Evolutionary conservation across 2,888 invertebrate genomes (phyloP).

Genomic region (Drosophila merina): DNA sequence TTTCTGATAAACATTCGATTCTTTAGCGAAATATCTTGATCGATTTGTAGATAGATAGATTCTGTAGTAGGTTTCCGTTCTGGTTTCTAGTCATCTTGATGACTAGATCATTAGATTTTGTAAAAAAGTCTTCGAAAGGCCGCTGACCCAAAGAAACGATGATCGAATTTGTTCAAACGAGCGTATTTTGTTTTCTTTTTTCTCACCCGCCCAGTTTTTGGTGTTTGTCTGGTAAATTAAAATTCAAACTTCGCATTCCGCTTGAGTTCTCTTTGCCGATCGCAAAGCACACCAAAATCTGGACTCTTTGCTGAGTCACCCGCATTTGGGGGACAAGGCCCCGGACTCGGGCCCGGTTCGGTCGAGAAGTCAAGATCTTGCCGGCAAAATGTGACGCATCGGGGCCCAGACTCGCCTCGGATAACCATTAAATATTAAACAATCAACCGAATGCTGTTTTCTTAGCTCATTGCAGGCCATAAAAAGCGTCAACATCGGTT

Average conservation of each 20-base stretch:
- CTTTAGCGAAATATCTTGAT: neutral
- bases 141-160: constrained; percentile 34
- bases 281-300: constrained; percentile 17
- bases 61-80: neutral
- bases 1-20: neutral
- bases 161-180: constrained; percentile 24
- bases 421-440: constrained; percentile 34
- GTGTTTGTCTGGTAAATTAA: constrained; percentile 16
- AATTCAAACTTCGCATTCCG: constrained; percentile 25
- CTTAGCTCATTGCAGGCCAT: constrained; percentile 30
- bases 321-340: constrained; percentile 24
- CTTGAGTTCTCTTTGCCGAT: neutral
- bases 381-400: constrained; percentile 31
- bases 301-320: constrained; percentile 32
- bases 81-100: neutral
- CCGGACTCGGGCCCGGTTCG: neutral
- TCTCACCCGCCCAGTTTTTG: constrained; percentile 9
- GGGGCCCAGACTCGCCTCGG: constrained; percentile 30
- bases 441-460: constrained; percentile 31
- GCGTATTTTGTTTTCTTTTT: constrained; percentile 20
- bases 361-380: constrained; percentile 20
- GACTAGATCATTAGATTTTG: constrained; percentile 6
- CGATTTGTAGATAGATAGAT: too few relatives aligned
- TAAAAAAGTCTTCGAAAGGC: constrained; percentile 11
- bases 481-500: constrained; percentile 37